Evolutionary conservation across 1,140 invertebrate species (phyloP).

Genomic region (Conopomorpha cramerella): DNA sequence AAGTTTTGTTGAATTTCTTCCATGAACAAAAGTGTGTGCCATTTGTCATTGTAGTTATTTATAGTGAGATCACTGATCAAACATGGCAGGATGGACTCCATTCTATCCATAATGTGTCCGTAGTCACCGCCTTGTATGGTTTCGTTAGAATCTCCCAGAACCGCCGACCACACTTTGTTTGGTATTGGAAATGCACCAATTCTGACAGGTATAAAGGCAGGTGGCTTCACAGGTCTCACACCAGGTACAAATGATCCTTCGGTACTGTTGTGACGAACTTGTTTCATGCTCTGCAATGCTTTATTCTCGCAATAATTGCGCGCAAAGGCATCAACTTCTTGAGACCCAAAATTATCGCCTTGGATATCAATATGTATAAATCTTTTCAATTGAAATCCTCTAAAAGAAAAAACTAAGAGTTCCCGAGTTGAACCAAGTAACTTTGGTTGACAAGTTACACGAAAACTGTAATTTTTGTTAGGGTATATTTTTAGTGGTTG

Average conservation of each 20-base stretch:
- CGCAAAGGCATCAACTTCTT: no score
- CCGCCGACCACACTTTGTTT: slow-evolving; percentile 53
- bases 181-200: slow-evolving; percentile 64
- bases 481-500: slow-evolving; percentile 24
- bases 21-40: slow-evolving; percentile 74
- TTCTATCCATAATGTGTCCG: slow-evolving; percentile 28
- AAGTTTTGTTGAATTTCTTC: slow-evolving; percentile 75
- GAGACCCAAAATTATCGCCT: no score
- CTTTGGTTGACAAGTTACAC: slow-evolving; percentile 37
- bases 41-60: slow-evolving; percentile 66
- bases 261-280: no score
- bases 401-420: slow-evolving; percentile 32
- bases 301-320: no score
- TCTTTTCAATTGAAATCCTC: slow-evolving; percentile 40
- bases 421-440: slow-evolving; percentile 36
- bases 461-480: slow-evolving; percentile 20
- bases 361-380: slow-evolving; percentile 38
- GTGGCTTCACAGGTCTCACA: slow-evolving; percentile 56
- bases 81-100: slow-evolving; percentile 49
- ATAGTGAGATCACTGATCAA: slow-evolving; percentile 53
- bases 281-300: no score
- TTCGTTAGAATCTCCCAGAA: slow-evolving; percentile 44
- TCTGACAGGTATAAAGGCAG: slow-evolving; percentile 60
- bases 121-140: slow-evolving; percentile 22
- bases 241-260: slow-evolving; percentile 67